phyloP scores from a whole-genome alignment of 1,140 invertebrate genomes.

The Tetramorium simillimum region DNA sequence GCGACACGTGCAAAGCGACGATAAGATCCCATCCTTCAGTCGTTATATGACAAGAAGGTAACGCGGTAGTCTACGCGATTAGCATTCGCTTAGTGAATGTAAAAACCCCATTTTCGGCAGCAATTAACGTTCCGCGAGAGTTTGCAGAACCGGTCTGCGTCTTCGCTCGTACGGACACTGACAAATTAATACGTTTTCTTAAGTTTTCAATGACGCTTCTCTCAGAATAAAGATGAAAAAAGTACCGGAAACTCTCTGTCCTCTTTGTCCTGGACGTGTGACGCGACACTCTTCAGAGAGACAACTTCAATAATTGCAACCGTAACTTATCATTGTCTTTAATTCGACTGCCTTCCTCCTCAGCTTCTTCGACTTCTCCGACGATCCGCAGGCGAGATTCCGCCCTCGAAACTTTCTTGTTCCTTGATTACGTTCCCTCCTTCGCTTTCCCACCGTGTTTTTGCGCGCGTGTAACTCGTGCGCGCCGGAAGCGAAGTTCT shows the following conservation, averaged over 20 bases:
- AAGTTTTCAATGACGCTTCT: conserved; percentile 36
- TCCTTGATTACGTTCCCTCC: conserved; percentile 35
- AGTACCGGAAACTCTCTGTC: conserved; percentile 15
- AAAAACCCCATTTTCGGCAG: conserved; percentile 16
- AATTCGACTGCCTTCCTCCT: conserved; percentile 31
- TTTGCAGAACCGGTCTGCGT: conserved; percentile 6
- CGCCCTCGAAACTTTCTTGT: conserved; percentile 46
- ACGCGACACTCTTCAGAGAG: conserved; percentile 24
- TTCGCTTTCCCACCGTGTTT: conserved; percentile 9
- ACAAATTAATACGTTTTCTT: conserved; percentile 53
- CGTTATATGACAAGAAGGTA: conserved; percentile 3
- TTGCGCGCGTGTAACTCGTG: conserved; percentile 33
- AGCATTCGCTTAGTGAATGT: conserved; percentile 44
- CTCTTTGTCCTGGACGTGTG: conserved; percentile 16
- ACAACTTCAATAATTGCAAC: conserved; percentile 66
- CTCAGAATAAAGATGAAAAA: conserved; percentile 34
- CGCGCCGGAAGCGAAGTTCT: conserved; percentile 26
- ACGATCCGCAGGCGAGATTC: conserved; percentile 38
- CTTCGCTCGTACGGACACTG: conserved; percentile 2
- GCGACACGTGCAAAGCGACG: conserved; percentile 44
- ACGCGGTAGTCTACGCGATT: neutral
- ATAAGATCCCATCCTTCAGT: conserved; percentile 15
- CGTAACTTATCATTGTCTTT: conserved; percentile 67
- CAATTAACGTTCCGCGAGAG: conserved; percentile 25
- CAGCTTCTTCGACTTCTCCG: conserved; percentile 16